Evolutionary conservation across 2,113 vertebrate species (phyloP).

Genomic region (Limnothrissa miodon): DNA sequence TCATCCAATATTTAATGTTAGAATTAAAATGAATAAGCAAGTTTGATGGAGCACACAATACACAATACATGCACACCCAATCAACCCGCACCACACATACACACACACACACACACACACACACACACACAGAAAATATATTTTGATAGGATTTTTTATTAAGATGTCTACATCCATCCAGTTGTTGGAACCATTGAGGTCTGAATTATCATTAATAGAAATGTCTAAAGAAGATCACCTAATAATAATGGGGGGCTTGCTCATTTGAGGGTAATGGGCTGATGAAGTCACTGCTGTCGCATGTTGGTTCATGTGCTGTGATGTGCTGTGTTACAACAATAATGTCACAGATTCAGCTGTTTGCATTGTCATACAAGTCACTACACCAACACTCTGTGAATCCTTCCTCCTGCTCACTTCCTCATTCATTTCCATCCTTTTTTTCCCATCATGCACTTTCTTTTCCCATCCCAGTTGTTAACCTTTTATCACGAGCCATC

Average conservation of each 20-base stretch:
- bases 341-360: neutral
- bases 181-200: neutral
- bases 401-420: neutral
- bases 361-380: neutral
- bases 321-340: neutral
- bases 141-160: neutral
- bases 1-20: neutral
- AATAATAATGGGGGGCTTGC: neutral
- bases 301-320: neutral
- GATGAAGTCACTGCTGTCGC: neutral
- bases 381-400: neutral
- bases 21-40: too few relatives aligned
- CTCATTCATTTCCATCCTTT: neutral
- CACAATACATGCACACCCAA: neutral
- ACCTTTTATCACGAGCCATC: conserved; percentile 5
- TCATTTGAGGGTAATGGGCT: conserved; percentile 12
- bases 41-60: neutral
- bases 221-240: neutral
- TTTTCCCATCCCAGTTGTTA: neutral
- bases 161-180: neutral
- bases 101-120: neutral
- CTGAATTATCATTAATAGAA: neutral
- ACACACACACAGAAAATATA: neutral
- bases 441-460: neutral
- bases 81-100: neutral